These are phyloP conservation scores for Mionectes olivaceus DNA, from an alignment of 2,797 vertebrate genomes.

Conservation along the genomic window DNA sequence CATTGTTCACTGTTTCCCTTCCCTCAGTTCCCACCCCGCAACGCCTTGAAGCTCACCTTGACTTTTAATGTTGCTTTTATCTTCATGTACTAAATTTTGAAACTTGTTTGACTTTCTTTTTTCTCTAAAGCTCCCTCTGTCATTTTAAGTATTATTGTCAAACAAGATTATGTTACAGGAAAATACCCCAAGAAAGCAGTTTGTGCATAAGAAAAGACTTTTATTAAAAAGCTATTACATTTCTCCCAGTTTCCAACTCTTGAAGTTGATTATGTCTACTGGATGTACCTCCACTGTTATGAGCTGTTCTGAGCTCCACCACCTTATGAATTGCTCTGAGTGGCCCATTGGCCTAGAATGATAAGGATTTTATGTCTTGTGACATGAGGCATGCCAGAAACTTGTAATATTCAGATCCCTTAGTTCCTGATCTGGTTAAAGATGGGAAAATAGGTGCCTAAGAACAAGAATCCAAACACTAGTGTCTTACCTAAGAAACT, in stretches of 20 bases:
- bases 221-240: background rate
- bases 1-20: background rate
- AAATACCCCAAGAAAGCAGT: background rate
- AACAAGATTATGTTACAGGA: background rate
- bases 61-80: background rate
- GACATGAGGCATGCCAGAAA: background rate
- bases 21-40: rapidly evolving
- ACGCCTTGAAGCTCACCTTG: background rate
- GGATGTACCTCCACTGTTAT: background rate
- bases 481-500: background rate
- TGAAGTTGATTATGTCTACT: background rate
- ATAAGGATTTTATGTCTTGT: background rate
- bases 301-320: background rate
- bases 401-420: background rate
- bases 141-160: background rate
- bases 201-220: background rate
- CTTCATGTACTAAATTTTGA: background rate
- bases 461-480: background rate
- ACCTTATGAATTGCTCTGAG: background rate
- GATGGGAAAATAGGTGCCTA: background rate
- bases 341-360: background rate
- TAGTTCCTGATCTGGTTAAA: background rate
- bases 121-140: background rate
- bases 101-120: background rate
- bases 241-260: background rate